Conservation (phyloP, 2,113 vertebrate genomes). For the Sebastes schlegelii region DNA sequence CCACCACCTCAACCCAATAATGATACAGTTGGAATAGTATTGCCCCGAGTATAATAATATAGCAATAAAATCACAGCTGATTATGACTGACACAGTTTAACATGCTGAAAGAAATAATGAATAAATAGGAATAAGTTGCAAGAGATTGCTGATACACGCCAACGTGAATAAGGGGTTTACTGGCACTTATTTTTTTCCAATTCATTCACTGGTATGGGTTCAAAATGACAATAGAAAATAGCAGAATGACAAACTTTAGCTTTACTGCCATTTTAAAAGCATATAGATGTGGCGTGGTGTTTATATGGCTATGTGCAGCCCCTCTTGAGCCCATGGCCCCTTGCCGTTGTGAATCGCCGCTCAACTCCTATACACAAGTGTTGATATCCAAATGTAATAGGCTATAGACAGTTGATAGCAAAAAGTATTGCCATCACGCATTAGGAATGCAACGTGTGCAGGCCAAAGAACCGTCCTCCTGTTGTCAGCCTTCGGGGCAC, state of each 20-base stretch:
- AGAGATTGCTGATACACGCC: too few species aligned
- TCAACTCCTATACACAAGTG: neutral
- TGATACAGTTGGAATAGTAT: too few species aligned
- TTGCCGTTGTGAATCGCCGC: neutral
- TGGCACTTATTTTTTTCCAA: too few species aligned
- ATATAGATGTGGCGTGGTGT: neutral
- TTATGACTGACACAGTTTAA: too few species aligned
- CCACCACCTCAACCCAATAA: too few species aligned
- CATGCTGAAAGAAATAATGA: too few species aligned
- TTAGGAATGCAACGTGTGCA: neutral
- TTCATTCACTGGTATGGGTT: neutral
- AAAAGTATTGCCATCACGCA: neutral
- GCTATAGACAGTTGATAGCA: neutral
- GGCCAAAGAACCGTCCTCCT: neutral
- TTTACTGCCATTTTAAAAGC: neutral
- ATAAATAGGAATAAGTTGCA: too few species aligned
- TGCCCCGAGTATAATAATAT: too few species aligned
- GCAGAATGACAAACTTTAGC: neutral
- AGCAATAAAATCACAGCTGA: too few species aligned
- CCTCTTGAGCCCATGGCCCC: neutral
- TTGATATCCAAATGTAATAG: neutral
- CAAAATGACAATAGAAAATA: neutral
- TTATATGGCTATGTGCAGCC: neutral
- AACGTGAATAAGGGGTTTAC: too few species aligned
- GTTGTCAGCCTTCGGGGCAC: neutral